Evolutionary conservation across 2,888 invertebrate genomes (phyloP).

Genomic region (Maniola hyperantus): DNA sequence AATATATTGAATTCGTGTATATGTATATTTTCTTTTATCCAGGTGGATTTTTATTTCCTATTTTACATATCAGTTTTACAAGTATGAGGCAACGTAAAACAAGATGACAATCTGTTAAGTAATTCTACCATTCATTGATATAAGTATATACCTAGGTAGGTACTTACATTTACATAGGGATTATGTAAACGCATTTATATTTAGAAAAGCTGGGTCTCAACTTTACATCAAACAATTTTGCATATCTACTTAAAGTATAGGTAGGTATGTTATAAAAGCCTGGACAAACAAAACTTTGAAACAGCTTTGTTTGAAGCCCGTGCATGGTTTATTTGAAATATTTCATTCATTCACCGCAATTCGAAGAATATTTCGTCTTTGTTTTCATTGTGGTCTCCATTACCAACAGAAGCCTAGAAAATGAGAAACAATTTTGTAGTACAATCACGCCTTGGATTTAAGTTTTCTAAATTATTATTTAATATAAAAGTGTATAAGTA

Average conservation of each 20-base stretch:
- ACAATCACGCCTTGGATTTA: background rate
- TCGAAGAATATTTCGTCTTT: background rate
- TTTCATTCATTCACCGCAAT: background rate
- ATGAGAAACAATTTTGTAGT: background rate
- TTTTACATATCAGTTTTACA: too few relatives aligned
- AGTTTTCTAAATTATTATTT: too few relatives aligned
- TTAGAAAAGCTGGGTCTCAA: background rate
- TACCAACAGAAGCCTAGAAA: conserved; percentile 2
- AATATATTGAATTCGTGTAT: background rate
- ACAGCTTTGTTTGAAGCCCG: background rate
- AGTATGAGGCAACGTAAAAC: too few relatives aligned
- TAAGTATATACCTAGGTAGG: too few relatives aligned
- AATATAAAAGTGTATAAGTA: too few relatives aligned
- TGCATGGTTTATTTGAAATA: background rate
- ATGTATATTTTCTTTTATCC: too few relatives aligned
- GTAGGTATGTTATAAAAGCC: background rate
- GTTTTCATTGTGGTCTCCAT: conserved; percentile 9
- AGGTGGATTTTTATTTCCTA: too few relatives aligned
- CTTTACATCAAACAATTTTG: background rate
- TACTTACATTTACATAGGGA: too few relatives aligned
- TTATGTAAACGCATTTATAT: too few relatives aligned
- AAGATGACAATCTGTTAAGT: too few relatives aligned
- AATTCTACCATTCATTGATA: too few relatives aligned
- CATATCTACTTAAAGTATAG: background rate
- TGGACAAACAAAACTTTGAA: conserved; percentile 15